Evolutionary conservation across 2,888 invertebrate genomes (phyloP), one percentile per base, ranked within the genome.

Genomic region (Caradrina kadenii): DNA sequence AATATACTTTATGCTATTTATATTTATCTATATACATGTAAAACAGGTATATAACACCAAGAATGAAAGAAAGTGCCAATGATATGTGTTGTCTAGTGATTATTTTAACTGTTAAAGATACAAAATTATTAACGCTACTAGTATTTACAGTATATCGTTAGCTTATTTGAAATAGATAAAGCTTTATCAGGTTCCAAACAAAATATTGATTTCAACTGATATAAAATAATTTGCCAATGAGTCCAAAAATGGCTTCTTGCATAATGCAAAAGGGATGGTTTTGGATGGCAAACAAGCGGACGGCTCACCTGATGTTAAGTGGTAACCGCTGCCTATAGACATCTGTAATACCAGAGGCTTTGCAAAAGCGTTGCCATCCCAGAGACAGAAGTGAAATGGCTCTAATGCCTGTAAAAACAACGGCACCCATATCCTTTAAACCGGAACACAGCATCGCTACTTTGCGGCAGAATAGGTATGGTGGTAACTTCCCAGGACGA

Each of bases 71-170:
- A 89, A 90, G 95, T 95, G 95, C 94, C 75, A 88, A 93, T 95
- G 95, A 96, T 96, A 96, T 96, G 95, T 94, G 90, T 92, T 86
- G 82, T 92, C 93, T 93, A 93, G 93, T 94, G 93, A 93, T 87
- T 89, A 84, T 82, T 84, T 88, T 84, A 86, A 82, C 85, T 85
- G 84, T 83, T 86, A 81, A 84, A 92, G 87, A 92, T 94, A 94
- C 91, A 93, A 94, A 93, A 93, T 89, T 90, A 89, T 90, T 92
- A 92, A 91, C 84, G 81, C 91, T 93, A 93, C 76, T 75, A 84
- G 83, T 88, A 92, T 92, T 83, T 92, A 93, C 91, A 93, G 49
- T 81, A 71, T 85, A 82, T 85, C 71, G 74, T 86, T 86, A 85
- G 82, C 85, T 87, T 88, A 86, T 74, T 82, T 78, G 79, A 82